Percentiles rank a stretch among this genome's conserved stretches.
Evolutionary conservation across 2,888 invertebrate species (phyloP).

Genomic region (Xanthorhoe designata): DNA sequence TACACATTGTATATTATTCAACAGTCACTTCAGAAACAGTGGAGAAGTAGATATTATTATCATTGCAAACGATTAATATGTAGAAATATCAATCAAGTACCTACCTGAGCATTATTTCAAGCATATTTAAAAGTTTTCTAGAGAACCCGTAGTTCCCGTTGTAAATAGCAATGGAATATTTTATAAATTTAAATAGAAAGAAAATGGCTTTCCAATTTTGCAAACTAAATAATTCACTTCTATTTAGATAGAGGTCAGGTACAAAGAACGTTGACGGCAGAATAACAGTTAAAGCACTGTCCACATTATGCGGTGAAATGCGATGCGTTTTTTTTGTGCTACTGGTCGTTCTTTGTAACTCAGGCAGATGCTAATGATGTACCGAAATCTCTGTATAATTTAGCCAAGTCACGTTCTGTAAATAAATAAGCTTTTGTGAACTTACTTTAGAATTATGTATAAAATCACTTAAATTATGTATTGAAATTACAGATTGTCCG

Average conservation of each 20-base stretch:
- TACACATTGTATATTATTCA: too few species aligned
- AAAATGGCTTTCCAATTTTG: constrained; percentile 20
- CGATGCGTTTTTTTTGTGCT: not conserved
- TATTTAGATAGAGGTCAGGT: constrained; percentile 31
- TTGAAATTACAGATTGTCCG: too few species aligned
- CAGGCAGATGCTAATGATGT: not conserved
- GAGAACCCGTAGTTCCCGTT: not conserved
- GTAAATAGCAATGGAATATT: constrained; percentile 31
- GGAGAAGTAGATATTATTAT: too few species aligned
- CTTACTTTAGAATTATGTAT: too few species aligned
- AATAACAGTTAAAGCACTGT: constrained; percentile 9
- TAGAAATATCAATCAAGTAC: too few species aligned
- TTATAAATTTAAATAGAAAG: constrained; percentile 19
- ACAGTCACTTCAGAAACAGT: too few species aligned
- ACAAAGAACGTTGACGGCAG: constrained; percentile 15
- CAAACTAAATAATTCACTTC: constrained; percentile 26
- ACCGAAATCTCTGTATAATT: not conserved
- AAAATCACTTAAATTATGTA: too few species aligned
- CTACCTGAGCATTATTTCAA: too few species aligned
- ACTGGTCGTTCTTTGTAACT: not conserved
- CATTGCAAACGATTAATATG: too few species aligned
- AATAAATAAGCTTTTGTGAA: too few species aligned
- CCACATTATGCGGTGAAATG: constrained; percentile 7
- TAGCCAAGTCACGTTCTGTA: not conserved
- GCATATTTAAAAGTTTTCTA: constrained; percentile 10